A percentile compares a stretch with the other conserved stretches of the same genome.
Evolutionary conservation across 2,797 vertebrate genomes (phyloP).

Genomic region (Meriones psammophilus): DNA sequence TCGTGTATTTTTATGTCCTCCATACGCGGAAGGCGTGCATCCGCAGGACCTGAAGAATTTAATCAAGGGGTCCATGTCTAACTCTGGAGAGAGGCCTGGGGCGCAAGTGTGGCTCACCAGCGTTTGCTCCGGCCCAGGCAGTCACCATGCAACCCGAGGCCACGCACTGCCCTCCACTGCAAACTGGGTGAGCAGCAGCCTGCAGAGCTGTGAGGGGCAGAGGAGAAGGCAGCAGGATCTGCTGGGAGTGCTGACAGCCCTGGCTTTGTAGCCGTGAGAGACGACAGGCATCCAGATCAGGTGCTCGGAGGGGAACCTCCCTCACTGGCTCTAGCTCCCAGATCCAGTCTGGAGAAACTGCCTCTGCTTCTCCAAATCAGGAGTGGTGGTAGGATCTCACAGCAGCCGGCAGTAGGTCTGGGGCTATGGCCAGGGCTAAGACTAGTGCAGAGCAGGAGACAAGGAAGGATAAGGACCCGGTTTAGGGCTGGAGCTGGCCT

Average conservation of each 20-base stretch:
- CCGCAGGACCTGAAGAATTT: neutral
- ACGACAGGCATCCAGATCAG: neutral
- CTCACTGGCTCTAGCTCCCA: neutral
- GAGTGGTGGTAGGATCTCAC: neutral
- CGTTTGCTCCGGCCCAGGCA: neutral
- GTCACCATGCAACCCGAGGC: neutral
- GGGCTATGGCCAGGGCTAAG: neutral
- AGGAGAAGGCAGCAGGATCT: neutral
- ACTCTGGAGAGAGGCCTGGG: neutral
- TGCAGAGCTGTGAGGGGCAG: neutral
- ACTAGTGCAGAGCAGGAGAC: neutral
- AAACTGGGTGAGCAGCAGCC: neutral
- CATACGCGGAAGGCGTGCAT: neutral
- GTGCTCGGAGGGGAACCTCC: neutral
- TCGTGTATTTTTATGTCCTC: neutral
- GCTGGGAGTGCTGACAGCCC: neutral
- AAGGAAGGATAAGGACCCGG: neutral
- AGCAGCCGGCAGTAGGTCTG: neutral
- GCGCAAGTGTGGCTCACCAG: neutral
- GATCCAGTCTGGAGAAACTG: neutral
- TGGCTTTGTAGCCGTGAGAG: neutral
- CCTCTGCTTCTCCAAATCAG: neutral
- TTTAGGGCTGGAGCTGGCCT: neutral
- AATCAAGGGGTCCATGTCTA: neutral
- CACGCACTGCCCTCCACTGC: neutral